These are phyloP conservation scores for Syritta pipiens DNA, from an alignment of 2,888 invertebrate genomes.

Conservation along the genomic window DNA sequence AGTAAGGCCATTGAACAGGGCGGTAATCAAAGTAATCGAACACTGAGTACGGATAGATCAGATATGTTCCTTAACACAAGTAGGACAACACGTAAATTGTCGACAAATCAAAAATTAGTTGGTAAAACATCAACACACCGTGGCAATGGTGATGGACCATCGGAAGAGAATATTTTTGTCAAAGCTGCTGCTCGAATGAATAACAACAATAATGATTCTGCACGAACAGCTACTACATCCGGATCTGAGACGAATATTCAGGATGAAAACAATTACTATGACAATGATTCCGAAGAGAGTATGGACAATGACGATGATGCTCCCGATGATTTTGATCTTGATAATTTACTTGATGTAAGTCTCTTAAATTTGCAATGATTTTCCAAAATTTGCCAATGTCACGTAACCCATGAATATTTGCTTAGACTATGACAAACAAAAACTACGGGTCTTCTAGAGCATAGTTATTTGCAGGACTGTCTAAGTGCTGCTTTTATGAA, in stretches of 20 bases:
- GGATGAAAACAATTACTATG: constrained; percentile 48
- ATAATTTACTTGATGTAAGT: constrained; percentile 33
- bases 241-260: no score
- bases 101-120: constrained; percentile 31
- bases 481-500: no score
- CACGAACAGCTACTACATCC: no score
- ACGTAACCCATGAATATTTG: no score
- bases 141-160: constrained; percentile 69
- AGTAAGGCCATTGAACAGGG: constrained; percentile 3
- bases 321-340: constrained; percentile 43
- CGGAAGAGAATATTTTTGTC: constrained; percentile 18
- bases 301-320: constrained; percentile 39
- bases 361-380: not conserved
- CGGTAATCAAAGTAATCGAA: constrained; percentile 42
- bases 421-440: no score
- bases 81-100: constrained; percentile 24
- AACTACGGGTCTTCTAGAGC: no score
- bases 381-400: not conserved
- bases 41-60: constrained; percentile 28
- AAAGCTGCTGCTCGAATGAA: no score
- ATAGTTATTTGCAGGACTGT: no score
- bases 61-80: constrained; percentile 12
- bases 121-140: constrained; percentile 63
- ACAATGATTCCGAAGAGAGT: constrained; percentile 69
- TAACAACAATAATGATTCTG: no score